A percentile compares a stretch with the other conserved stretches of the same genome.
Conservation (phyloP, 2,888 invertebrate species). For the Amblyjoppa proteus region DNA sequence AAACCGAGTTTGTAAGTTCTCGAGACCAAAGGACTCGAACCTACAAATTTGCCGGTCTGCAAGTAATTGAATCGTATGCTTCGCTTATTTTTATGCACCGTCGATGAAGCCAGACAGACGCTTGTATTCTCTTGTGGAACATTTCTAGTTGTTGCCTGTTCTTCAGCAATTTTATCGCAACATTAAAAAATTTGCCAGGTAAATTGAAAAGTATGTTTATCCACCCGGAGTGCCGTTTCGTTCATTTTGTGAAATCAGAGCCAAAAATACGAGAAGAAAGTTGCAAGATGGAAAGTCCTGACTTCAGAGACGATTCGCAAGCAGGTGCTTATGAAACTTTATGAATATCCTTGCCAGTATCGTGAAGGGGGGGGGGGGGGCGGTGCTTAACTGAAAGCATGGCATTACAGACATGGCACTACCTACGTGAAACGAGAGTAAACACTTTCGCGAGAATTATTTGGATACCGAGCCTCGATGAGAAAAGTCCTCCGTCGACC, state of each 20-base stretch:
- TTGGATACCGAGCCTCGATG: slow-evolving; percentile 6
- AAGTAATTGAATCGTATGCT: not conserved
- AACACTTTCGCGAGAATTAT: slow-evolving; percentile 51
- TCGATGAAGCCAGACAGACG: not conserved
- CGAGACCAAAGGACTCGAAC: not conserved
- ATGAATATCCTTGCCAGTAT: not conserved
- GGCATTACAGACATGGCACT: not conserved
- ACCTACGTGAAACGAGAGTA: slow-evolving; percentile 41
- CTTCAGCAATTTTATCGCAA: not conserved
- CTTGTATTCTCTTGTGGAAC: not conserved
- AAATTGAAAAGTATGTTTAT: slow-evolving; percentile 1
- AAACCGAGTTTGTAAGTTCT: not conserved
- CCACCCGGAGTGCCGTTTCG: not conserved
- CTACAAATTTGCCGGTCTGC: not conserved
- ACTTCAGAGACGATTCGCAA: slow-evolving; percentile 34
- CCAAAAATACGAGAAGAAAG: slow-evolving; percentile 73
- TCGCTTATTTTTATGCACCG: not conserved
- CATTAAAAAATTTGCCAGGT: not conserved
- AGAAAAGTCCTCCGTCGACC: slow-evolving; percentile 16
- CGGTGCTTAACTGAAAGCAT: too few relatives aligned
- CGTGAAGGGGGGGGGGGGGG: too few relatives aligned
- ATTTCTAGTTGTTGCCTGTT: not conserved
- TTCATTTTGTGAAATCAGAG: slow-evolving; percentile 65
- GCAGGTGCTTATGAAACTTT: slow-evolving; percentile 25
- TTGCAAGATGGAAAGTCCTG: slow-evolving; percentile 68